Evolutionary conservation across 2,888 invertebrate species (phyloP), one percentile per base, ranked within the genome.

Genomic region (Pristionchus japonicus): DNA sequence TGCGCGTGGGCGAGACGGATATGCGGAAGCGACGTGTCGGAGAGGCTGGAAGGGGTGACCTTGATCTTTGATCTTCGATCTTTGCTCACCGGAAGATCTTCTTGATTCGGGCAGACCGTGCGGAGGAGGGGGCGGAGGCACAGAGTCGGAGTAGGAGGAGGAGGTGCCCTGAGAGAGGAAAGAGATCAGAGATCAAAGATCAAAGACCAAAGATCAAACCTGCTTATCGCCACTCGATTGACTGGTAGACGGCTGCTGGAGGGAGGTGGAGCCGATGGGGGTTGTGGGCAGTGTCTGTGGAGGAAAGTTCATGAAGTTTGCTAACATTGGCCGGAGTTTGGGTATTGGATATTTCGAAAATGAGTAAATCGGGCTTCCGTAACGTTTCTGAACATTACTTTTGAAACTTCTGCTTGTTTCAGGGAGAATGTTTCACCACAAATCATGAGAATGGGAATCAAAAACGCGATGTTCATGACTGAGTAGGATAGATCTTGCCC

Each of bases 1-100:
- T 89, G 70, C 93, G 90, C 3, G 93, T 94, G 15, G 94, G 94
- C 20, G 93, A 93, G 11, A 94, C 93, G 1, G 93, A 93, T 61
- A 94, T 94, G 61, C 94, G 89, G 90, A 94, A 94, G 11, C 93
- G 89, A 57, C 91, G 90, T 34, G 91, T 91, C 1, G 91, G 91
- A 23, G 91, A 90, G 27, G 74, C 77, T 52, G 64, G 9, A 86
- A 17, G 1, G 20, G 52, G n/a, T n/a, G n/a, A n/a, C n/a, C n/a
- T n/a, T n/a, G n/a, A n/a, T n/a, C n/a, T n/a, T n/a, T n/a, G n/a
- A n/a, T n/a, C n/a, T n/a, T n/a, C n/a, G n/a, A n/a, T n/a, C n/a
- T n/a, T n/a, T n/a, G n/a, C n/a, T 20, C 31, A 86, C 86, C 86
- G 2, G 86, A 86, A 40, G 86, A 86, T 31, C 70, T 23, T 13